Conservation (phyloP, 2,797 vertebrate genomes). For the Cercopithecus mitis region DNA sequence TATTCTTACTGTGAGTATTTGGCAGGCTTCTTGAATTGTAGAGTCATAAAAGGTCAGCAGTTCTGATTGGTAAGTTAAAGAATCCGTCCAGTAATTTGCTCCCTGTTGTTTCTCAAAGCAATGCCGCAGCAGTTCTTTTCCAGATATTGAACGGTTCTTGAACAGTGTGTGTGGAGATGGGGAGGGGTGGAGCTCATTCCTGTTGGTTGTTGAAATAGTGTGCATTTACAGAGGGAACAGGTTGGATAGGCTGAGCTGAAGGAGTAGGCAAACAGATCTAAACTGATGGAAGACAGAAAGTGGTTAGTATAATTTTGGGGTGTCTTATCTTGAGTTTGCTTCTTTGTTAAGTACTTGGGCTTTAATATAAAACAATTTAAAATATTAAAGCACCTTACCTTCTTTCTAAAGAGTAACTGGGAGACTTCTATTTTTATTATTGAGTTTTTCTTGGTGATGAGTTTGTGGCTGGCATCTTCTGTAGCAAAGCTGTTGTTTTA, state of each 20-base stretch:
- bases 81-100: conserved; percentile 66
- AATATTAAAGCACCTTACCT: conserved; percentile 77
- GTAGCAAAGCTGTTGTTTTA: conserved; percentile 65
- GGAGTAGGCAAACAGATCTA: conserved; percentile 74
- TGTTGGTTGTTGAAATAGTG: conserved; percentile 81
- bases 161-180: conserved; percentile 79
- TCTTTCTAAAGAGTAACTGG: conserved; percentile 31
- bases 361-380: conserved; percentile 69
- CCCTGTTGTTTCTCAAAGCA: conserved; percentile 70
- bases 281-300: conserved; percentile 77
- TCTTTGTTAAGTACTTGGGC: conserved; percentile 70
- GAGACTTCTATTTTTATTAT: conserved; percentile 51
- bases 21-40: conserved; percentile 78
- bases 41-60: conserved; percentile 75
- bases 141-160: conserved; percentile 77
- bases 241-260: conserved; percentile 82
- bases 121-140: conserved; percentile 73
- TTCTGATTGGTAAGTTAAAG: conserved; percentile 78
- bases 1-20: conserved; percentile 79
- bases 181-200: conserved; percentile 81
- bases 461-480: conserved; percentile 68
- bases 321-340: conserved; percentile 71
- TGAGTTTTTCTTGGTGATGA: conserved; percentile 71
- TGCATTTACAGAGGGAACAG: conserved; percentile 83
- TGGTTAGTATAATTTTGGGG: conserved; percentile 77